Percentiles rank a stretch among this genome's conserved stretches.
Evolutionary conservation across 2,797 vertebrate genomes (phyloP).

Genomic region (Spea hammondii): DNA sequence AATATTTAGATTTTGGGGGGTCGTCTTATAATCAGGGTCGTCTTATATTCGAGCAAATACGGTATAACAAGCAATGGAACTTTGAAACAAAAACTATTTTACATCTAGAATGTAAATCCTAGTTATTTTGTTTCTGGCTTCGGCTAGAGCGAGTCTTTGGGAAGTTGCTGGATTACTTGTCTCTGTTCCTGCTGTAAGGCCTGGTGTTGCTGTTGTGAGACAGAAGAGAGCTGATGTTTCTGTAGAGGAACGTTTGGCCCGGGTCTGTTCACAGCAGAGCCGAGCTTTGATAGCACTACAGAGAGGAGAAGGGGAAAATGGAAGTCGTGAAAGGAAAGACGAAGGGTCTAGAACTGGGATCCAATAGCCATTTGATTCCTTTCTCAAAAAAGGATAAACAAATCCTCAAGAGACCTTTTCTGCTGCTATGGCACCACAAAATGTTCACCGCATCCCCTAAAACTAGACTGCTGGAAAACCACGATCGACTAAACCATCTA

Average conservation of each 20-base stretch:
- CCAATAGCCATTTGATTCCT: not conserved
- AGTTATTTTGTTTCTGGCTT: constrained; percentile 33
- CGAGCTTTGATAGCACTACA: constrained; percentile 96
- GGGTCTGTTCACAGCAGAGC: constrained; percentile 94
- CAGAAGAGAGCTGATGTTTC: constrained; percentile 88
- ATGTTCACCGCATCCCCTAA: too few relatives aligned
- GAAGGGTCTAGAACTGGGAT: not conserved
- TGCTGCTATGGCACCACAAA: too few relatives aligned
- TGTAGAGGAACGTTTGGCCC: constrained; percentile 90
- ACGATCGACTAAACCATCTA: too few relatives aligned
- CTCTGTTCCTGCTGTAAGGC: constrained; percentile 81
- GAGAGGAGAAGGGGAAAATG: constrained; percentile 69
- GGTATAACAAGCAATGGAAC: too few relatives aligned
- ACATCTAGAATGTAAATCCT: not conserved
- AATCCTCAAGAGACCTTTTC: too few relatives aligned
- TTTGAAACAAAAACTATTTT: too few relatives aligned
- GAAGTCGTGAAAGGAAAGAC: constrained; percentile 56
- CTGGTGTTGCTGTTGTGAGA: constrained; percentile 75
- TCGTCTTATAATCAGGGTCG: too few relatives aligned
- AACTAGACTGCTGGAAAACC: too few relatives aligned
- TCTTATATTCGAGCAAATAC: too few relatives aligned
- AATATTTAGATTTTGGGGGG: too few relatives aligned
- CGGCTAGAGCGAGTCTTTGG: constrained; percentile 54
- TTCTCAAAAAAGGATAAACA: too few relatives aligned
- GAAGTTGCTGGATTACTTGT: constrained; percentile 96